These are phyloP conservation scores for Fregata magnificens DNA, from an alignment of 2,113 vertebrate species.

Conservation along the genomic window DNA sequence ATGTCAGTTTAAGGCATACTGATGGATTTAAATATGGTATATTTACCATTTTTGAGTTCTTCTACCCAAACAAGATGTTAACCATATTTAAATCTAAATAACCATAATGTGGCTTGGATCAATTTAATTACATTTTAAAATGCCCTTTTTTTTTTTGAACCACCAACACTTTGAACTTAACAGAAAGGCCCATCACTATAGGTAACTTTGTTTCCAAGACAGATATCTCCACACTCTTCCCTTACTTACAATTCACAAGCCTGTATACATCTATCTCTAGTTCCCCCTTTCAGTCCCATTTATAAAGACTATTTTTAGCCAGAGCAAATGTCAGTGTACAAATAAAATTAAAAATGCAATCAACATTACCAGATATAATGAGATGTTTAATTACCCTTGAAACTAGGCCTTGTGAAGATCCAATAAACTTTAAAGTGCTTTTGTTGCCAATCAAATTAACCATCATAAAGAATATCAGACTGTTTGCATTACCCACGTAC, in stretches of 20 bases:
- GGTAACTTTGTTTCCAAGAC: background rate
- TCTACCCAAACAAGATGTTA: background rate
- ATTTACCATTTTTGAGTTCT: background rate
- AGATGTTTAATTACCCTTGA: slow-evolving; percentile 67
- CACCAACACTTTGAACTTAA: background rate
- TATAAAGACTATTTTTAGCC: slow-evolving; percentile 39
- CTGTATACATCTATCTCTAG: background rate
- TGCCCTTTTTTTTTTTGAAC: background rate
- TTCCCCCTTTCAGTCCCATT: background rate
- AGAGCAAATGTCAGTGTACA: slow-evolving; percentile 55
- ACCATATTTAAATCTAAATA: background rate
- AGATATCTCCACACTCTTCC: background rate
- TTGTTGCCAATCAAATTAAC: background rate
- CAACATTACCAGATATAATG: slow-evolving; percentile 63
- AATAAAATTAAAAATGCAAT: slow-evolving; percentile 66
- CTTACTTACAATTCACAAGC: background rate
- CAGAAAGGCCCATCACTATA: background rate
- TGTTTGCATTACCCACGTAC: fast-evolving
- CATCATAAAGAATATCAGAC: background rate
- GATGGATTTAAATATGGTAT: background rate
- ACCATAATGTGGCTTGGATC: background rate
- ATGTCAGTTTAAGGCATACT: background rate
- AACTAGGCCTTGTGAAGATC: slow-evolving; percentile 11
- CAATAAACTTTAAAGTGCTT: slow-evolving; percentile 31
- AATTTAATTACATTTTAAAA: background rate